Conservation (phyloP, 37 sponge, comb jelly and placozoan species). For the Ianthella basta region DNA sequence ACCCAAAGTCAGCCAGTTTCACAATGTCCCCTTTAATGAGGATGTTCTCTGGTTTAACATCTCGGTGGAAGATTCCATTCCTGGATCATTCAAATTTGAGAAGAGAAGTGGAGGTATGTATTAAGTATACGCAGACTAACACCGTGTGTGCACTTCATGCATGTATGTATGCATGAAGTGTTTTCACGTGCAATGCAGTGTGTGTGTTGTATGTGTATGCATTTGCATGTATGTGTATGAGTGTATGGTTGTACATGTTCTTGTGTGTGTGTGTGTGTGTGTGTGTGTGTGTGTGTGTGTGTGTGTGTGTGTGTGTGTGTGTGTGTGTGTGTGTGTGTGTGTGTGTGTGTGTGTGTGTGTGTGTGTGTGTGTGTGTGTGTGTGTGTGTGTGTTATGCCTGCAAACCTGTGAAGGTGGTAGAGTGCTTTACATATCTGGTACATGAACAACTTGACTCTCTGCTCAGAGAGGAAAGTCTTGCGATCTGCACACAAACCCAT, state of each 20-base stretch:
- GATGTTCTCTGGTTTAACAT: slow-evolving; percentile 99
- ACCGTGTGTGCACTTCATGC: neutral
- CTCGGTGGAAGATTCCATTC: slow-evolving; percentile 99
- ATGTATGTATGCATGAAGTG: slow-evolving; percentile 15
- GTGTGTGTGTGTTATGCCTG: neutral
- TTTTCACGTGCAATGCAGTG: too few relatives aligned
- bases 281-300: too few relatives aligned
- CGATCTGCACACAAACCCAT: slow-evolving; percentile 76
- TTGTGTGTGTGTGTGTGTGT: too few relatives aligned
- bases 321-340: too few relatives aligned
- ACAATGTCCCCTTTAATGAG: slow-evolving; percentile 74
- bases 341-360: too few relatives aligned
- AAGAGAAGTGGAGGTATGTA: too few relatives aligned
- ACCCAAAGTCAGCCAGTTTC: slow-evolving; percentile 88
- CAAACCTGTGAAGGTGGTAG: slow-evolving; percentile 92
- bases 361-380: too few relatives aligned
- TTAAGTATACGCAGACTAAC: neutral
- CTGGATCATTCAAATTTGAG: slow-evolving; percentile 11
- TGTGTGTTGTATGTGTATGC: too few relatives aligned
- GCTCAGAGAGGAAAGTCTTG: slow-evolving; percentile 79
- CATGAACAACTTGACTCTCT: slow-evolving; percentile 85
- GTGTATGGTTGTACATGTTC: too few relatives aligned
- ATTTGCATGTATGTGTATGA: too few relatives aligned
- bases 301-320: too few relatives aligned
- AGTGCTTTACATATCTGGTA: slow-evolving; percentile 94